Evolutionary conservation across 2,113 vertebrate genomes (phyloP), one percentile per base, ranked within the genome.

Genomic region (Sitta europaea): DNA sequence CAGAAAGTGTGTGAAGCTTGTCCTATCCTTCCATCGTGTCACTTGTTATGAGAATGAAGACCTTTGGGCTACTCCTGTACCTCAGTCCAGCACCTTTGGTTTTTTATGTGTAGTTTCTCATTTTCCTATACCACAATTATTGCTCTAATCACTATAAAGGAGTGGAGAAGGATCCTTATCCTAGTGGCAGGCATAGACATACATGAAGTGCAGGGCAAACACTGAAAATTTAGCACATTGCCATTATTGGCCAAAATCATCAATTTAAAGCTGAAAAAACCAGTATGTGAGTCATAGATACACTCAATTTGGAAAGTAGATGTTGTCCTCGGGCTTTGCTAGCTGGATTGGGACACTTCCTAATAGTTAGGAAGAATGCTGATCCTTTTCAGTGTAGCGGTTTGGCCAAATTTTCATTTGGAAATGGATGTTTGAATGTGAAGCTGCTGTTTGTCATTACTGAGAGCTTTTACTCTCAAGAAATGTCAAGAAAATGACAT

Each of bases 331-430:
- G 62, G 58, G 47, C 22, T 76, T 92, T 95, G 27, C 80, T 75
- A 28, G 33, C 27, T 82, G 84, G 55, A 90, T 15, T 58, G 33
- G n/a, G 51, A 54, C 10, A 11, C 74, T 91, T 94, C 36, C 21
- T 59, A 65, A 65, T 36, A 20, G 61, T 81, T 72, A 59, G 36
- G 59, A 55, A 92, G 54, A 59, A 48, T 48, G 2, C 33, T 13
- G 3, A 11, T 94, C 50, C 50, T 88, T 70, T 72, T 94, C 47
- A 89, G 2, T 51, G 33, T 25, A 62, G 73, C 51, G 62, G 57
- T 91, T 92, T 82, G 62, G 70, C 73, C 54, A 58, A 65, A 79
- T 82, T 90, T 73, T 72, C 40, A 21, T 54, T 78, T 94, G 84
- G 54, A 90, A 86, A 70, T 58, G 38, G 71, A 79, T 43, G 62